These are phyloP conservation scores for Ditula angustiorana DNA, from an alignment of 2,888 invertebrate genomes.

Conservation along the genomic window DNA sequence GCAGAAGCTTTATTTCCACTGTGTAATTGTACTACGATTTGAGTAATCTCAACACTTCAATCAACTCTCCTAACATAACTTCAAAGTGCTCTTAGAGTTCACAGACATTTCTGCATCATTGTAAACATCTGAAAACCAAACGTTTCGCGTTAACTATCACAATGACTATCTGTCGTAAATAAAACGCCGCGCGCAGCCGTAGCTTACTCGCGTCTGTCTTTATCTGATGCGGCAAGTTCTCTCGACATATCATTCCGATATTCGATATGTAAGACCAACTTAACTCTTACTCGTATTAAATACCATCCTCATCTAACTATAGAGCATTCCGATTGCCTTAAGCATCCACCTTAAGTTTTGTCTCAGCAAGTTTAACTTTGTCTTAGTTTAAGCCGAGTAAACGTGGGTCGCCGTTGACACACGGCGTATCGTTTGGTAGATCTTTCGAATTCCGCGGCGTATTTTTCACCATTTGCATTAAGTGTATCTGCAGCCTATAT, in stretches of 20 bases:
- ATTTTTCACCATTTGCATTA: slow-evolving; percentile 67
- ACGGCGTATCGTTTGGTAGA: slow-evolving; percentile 48
- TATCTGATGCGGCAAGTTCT: slow-evolving; percentile 54
- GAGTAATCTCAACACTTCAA: neutral
- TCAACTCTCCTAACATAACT: too few relatives aligned
- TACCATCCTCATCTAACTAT: neutral
- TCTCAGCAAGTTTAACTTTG: slow-evolving; percentile 43
- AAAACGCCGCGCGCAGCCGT: slow-evolving; percentile 24
- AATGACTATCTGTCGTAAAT: slow-evolving; percentile 32
- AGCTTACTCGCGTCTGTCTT: slow-evolving; percentile 47
- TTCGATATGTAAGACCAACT: slow-evolving; percentile 46
- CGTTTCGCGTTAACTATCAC: slow-evolving; percentile 32
- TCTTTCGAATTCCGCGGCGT: slow-evolving; percentile 53
- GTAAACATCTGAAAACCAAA: slow-evolving; percentile 36
- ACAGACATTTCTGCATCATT: slow-evolving; percentile 14
- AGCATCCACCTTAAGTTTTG: neutral
- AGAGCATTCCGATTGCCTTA: neutral
- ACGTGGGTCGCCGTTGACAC: slow-evolving; percentile 46
- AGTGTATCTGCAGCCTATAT: slow-evolving; percentile 44
- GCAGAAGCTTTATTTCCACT: neutral
- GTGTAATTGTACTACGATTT: neutral
- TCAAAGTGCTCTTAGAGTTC: slow-evolving; percentile 5
- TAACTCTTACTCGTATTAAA: neutral
- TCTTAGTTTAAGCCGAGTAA: slow-evolving; percentile 29
- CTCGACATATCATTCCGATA: slow-evolving; percentile 50